Evolutionary conservation across 2,113 vertebrate genomes (phyloP).

Genomic region (Paralichthys olivaceus): DNA sequence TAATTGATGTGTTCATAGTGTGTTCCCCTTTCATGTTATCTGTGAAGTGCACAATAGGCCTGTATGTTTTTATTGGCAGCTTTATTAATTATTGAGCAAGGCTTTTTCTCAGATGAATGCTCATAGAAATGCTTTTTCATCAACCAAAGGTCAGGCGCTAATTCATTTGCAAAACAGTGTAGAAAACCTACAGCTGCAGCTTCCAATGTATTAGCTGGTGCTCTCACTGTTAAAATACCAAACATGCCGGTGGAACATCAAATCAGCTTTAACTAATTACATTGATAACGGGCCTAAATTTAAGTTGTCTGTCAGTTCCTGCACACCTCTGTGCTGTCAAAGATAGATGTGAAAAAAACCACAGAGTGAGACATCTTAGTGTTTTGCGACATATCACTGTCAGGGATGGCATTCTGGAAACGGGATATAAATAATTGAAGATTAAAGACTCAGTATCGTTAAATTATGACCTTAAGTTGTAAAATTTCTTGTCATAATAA

Average conservation of each 20-base stretch:
- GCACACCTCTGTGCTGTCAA: background rate
- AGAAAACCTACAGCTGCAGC: background rate
- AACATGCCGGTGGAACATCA: background rate
- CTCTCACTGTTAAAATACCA: background rate
- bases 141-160: too few relatives aligned
- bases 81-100: background rate
- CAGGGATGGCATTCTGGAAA: too few relatives aligned
- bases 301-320: background rate
- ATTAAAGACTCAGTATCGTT: too few relatives aligned
- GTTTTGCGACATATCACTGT: background rate
- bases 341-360: background rate
- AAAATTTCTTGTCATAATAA: too few relatives aligned
- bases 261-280: background rate
- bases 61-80: background rate
- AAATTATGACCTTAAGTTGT: too few relatives aligned
- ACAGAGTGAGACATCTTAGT: background rate
- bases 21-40: too few relatives aligned
- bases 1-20: too few relatives aligned
- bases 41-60: too few relatives aligned
- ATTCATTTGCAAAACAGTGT: background rate
- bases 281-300: background rate
- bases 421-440: too few relatives aligned
- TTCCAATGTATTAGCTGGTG: too few relatives aligned
- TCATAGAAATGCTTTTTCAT: background rate
- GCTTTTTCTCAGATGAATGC: constrained; percentile 1